phyloP scores from a whole-genome alignment of 2,797 vertebrate species.

The Denticeps clupeoides region DNA sequence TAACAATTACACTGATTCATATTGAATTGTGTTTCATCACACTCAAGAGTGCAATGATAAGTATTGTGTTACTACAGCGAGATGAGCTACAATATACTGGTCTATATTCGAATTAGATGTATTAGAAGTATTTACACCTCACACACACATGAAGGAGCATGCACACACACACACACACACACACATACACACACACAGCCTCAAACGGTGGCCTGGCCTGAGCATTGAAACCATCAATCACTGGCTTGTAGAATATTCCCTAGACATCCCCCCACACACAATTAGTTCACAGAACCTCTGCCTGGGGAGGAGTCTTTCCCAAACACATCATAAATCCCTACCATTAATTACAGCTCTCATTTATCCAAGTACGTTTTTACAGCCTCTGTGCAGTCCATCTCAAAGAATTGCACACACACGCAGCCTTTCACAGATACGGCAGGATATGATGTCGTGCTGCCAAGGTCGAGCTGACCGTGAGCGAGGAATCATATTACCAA shows the following conservation, averaged over 20 bases:
- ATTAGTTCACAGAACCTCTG: conserved; percentile 17
- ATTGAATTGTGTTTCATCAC: no score
- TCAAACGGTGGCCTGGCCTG: conserved; percentile 23
- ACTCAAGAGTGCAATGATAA: no score
- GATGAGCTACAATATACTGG: no score
- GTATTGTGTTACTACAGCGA: no score
- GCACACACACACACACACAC: no score
- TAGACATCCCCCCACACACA: conserved; percentile 11
- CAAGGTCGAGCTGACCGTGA: no score
- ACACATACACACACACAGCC: neutral
- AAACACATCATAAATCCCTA: conserved; percentile 21
- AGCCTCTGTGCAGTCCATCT: neutral
- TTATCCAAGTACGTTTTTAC: conserved; percentile 9
- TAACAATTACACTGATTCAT: no score
- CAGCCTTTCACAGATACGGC: neutral
- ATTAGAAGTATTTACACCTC: no score
- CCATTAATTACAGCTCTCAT: conserved; percentile 14
- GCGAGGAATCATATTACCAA: no score
- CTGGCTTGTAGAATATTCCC: conserved; percentile 24
- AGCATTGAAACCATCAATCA: conserved; percentile 38
- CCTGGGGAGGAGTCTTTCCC: neutral
- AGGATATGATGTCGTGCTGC: neutral
- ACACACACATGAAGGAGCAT: no score
- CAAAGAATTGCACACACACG: conserved; percentile 8
- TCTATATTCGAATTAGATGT: no score